Evolutionary conservation across 2,113 vertebrate species (phyloP).

Genomic region (Carlito syrichta): DNA sequence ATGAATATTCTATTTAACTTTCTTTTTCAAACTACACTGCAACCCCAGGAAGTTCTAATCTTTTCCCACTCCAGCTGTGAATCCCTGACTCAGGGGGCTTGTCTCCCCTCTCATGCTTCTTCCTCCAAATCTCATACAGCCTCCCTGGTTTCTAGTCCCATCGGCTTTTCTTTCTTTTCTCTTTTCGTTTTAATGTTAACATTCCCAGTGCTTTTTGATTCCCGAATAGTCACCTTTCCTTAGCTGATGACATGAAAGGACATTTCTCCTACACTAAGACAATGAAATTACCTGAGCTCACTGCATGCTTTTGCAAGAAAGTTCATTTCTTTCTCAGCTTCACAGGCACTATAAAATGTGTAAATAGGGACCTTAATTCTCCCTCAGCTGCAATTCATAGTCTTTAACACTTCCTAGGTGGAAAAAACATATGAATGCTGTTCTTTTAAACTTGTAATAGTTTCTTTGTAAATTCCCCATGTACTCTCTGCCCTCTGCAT

Average conservation of each 20-base stretch:
- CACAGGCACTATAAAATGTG: slow-evolving; percentile 39
- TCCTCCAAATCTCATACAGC: background rate
- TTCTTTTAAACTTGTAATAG: slow-evolving; percentile 57
- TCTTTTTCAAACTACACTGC: background rate
- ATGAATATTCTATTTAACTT: background rate
- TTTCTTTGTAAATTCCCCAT: slow-evolving; percentile 42
- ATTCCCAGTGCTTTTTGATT: slow-evolving; percentile 20
- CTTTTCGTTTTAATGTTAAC: background rate
- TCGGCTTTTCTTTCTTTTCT: background rate
- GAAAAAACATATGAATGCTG: background rate
- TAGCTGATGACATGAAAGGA: slow-evolving; percentile 4
- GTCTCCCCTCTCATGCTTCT: background rate
- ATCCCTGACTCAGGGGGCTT: background rate
- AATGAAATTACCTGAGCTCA: slow-evolving; percentile 58
- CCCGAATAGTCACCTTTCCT: background rate
- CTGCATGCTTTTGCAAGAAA: slow-evolving; percentile 48
- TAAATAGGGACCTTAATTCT: slow-evolving; percentile 66
- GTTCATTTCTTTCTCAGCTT: slow-evolving; percentile 60
- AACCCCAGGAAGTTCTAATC: background rate
- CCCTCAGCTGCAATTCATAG: slow-evolving; percentile 50
- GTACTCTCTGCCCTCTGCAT: slow-evolving; percentile 29
- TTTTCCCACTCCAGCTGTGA: background rate
- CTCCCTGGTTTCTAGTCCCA: background rate
- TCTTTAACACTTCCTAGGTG: slow-evolving; percentile 58
- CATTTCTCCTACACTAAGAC: slow-evolving; percentile 17